Percentiles rank a stretch among this genome's conserved stretches.
phyloP scores from a whole-genome alignment of 2,888 invertebrate species.

The Kuschelorhynchus macadamiae region DNA sequence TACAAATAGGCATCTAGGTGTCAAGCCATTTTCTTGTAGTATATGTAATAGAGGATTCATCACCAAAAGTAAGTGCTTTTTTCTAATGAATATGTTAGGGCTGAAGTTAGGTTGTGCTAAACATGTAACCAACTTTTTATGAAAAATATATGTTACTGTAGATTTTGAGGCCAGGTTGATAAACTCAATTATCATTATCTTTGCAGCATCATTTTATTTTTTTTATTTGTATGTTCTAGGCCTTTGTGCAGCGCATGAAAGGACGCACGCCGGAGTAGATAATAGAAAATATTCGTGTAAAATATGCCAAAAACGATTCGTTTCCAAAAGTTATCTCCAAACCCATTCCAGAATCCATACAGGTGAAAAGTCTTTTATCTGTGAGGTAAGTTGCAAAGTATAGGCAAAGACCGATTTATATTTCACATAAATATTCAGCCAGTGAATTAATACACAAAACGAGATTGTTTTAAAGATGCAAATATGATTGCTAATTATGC shows the following conservation, averaged over 20 bases:
- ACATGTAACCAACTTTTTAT: no score
- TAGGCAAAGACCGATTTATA: no score
- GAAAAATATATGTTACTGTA: no score
- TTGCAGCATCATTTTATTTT: no score
- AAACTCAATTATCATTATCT: no score
- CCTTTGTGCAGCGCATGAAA: constrained; percentile 73
- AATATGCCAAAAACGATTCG: constrained; percentile 74
- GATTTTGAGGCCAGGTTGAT: no score
- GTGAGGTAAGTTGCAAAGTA: constrained; percentile 74
- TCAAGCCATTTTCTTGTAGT: constrained; percentile 74
- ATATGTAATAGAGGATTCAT: constrained; percentile 74
- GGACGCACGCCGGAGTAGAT: constrained; percentile 73
- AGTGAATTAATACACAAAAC: no score
- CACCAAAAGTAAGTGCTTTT: constrained; percentile 69
- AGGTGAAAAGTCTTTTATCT: constrained; percentile 74
- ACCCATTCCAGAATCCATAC: constrained; percentile 74
- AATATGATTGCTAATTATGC: no score
- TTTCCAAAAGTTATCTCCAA: constrained; percentile 74
- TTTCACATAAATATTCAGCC: no score
- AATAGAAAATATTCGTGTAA: constrained; percentile 74
- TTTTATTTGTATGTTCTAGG: no score
- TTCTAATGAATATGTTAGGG: not conserved
- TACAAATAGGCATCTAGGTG: constrained; percentile 74
- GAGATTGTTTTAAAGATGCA: no score
- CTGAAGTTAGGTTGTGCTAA: not conserved